phyloP scores from a whole-genome alignment of 1,140 invertebrate genomes.

The Drosophila oshimai region DNA sequence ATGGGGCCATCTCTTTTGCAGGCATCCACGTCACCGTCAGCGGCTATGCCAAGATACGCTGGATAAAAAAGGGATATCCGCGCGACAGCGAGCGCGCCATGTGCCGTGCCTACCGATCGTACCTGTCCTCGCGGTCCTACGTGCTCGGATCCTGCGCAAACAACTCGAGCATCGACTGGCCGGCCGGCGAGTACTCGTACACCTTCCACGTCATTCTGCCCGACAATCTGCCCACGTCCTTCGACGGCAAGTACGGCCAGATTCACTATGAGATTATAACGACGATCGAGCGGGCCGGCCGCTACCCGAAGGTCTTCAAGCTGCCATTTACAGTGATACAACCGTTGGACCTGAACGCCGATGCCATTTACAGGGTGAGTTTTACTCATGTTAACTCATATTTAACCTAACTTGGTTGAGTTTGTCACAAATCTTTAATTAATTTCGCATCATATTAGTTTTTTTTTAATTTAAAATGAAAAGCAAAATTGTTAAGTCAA shows the following conservation, averaged over 20 bases:
- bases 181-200: slow-evolving; percentile 85
- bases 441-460: no score
- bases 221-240: slow-evolving; percentile 86
- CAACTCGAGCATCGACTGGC: slow-evolving; percentile 83
- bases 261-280: slow-evolving; percentile 89
- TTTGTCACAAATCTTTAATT: not conserved
- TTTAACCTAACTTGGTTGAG: no score
- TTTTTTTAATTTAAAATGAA: not conserved
- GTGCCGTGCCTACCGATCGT: slow-evolving; percentile 79
- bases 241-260: slow-evolving; percentile 88
- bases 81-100: slow-evolving; percentile 80
- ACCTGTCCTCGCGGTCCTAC: slow-evolving; percentile 79
- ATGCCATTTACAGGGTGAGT: slow-evolving; percentile 81
- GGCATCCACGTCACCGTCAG: slow-evolving; percentile 81
- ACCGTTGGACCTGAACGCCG: slow-evolving; percentile 89
- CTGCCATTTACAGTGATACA: slow-evolving; percentile 89
- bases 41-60: slow-evolving; percentile 82
- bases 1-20: slow-evolving; percentile 10
- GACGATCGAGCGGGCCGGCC: slow-evolving; percentile 88
- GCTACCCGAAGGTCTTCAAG: slow-evolving; percentile 89
- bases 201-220: slow-evolving; percentile 86
- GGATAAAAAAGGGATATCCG: slow-evolving; percentile 82
- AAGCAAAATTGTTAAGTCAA: no score
- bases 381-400: no score
- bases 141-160: slow-evolving; percentile 75